Base-by-base conservation (phyloP, 2,797 vertebrate species). In the Sebastes nivosus region DNA sequence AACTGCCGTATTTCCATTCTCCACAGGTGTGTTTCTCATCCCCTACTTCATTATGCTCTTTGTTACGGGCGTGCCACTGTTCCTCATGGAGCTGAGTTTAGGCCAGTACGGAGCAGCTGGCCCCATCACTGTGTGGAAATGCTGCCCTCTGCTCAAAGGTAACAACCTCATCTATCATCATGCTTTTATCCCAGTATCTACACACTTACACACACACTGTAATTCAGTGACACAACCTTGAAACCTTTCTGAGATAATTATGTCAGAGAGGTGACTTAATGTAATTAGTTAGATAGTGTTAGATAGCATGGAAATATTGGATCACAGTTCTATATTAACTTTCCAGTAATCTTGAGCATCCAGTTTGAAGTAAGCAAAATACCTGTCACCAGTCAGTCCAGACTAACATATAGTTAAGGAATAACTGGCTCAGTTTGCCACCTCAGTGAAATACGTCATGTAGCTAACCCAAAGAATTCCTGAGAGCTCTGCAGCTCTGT, bases 131-230 rank as follows among this genome's bases (percentile, higher is more conserved):
- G 96, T 97, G 83, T 97, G 97, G 97, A 97, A 97, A 81, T 97
- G 97, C 88, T 97, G 97, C 85, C 97, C 97, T 1, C 92, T 97
- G 20, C 95, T 97, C 58, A 97, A 96, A 97, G 96, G 97, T 97
- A 91, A 83, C 12, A 10, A 24, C 50, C 46, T 36, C 63, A 20
- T 72, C 8, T 34, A 12, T 67, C 6, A 2, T 38, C 13, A 10
- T 18, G 32, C 2, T 20, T 12, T 50, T 25, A 29, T 9, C 16
- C 14, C 22, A 25, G 13, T 61, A n/a, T 67, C 60, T 6, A 57
- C 25, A 72, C 36, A 32, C 25, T 36, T 46, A 2, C 27, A 34
- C 6, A 13, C 46, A 13, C 46, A 61, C 57, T 46, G 12, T n/a
- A 36, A 72, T 32, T 59, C 38, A 63, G 8, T 7, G 27, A 42